Conservation (phyloP, 2,888 invertebrate genomes). For the Branchinecta sandiegonensis region DNA sequence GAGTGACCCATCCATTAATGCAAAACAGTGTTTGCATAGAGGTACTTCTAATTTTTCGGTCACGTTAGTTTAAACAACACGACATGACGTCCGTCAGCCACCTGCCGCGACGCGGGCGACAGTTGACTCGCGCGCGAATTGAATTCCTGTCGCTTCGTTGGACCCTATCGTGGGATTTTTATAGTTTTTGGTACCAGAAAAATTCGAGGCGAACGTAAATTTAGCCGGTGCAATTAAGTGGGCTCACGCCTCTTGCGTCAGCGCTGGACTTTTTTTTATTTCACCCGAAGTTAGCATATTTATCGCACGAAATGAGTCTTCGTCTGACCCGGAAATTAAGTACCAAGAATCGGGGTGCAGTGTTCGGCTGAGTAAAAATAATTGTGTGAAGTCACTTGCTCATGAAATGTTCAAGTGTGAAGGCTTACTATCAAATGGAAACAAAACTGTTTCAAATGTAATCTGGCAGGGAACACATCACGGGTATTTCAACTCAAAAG, state of each 20-base stretch:
- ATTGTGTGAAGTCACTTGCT: too few species aligned
- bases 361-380: too few species aligned
- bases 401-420: too few species aligned
- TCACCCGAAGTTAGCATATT: background rate
- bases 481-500: too few species aligned
- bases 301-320: too few species aligned
- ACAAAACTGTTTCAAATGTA: too few species aligned
- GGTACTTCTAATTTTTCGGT: background rate
- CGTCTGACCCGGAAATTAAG: too few species aligned
- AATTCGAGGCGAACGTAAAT: background rate
- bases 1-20: too few species aligned
- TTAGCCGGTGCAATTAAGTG: background rate
- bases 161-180: conserved; percentile 8
- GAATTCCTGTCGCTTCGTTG: background rate
- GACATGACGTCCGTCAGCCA: conserved; percentile 1
- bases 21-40: conserved; percentile 1
- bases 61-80: conserved; percentile 10
- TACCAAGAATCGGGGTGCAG: too few species aligned
- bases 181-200: conserved; percentile 14
- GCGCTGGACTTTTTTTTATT: background rate
- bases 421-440: too few species aligned
- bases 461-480: too few species aligned
- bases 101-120: conserved; percentile 5
- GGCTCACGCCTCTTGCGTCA: background rate
- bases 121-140: conserved; percentile 16